These are phyloP conservation scores for Hippasteria phrygiana DNA, from an alignment of 53 echinoderm and acorn worm genomes.

Conservation along the genomic window DNA sequence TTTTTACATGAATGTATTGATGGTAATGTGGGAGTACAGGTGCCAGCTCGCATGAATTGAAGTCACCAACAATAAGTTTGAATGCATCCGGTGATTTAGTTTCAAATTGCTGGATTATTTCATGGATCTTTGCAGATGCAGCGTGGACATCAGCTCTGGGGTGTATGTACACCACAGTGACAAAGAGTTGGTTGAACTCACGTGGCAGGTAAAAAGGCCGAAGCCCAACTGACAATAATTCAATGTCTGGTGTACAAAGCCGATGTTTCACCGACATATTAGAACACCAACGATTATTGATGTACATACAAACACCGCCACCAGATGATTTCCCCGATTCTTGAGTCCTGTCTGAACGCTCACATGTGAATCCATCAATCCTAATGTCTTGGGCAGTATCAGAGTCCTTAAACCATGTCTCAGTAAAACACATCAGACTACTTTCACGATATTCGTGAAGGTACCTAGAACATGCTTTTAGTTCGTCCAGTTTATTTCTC, in stretches of 20 bases:
- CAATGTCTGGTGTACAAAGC: background rate
- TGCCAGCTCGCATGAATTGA: background rate
- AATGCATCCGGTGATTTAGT: background rate
- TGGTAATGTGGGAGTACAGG: background rate
- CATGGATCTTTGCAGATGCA: background rate
- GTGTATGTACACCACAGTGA: background rate
- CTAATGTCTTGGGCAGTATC: background rate
- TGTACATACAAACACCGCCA: background rate
- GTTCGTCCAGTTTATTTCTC: conserved; percentile 7
- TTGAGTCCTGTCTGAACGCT: background rate
- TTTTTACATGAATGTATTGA: background rate
- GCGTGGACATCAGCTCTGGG: background rate
- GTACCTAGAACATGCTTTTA: background rate
- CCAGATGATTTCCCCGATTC: background rate
- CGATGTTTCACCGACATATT: background rate
- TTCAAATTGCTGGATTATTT: background rate
- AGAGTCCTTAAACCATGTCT: conserved; percentile 22
- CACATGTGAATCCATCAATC: background rate
- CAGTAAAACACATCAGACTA: background rate
- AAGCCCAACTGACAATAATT: background rate
- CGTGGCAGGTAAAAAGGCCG: background rate
- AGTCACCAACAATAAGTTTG: conserved; percentile 7
- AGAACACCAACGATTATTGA: background rate
- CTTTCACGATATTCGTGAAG: background rate
- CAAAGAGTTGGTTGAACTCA: background rate